phyloP scores from a whole-genome alignment of 1,140 invertebrate species.

The Hycleus cichorii region DNA sequence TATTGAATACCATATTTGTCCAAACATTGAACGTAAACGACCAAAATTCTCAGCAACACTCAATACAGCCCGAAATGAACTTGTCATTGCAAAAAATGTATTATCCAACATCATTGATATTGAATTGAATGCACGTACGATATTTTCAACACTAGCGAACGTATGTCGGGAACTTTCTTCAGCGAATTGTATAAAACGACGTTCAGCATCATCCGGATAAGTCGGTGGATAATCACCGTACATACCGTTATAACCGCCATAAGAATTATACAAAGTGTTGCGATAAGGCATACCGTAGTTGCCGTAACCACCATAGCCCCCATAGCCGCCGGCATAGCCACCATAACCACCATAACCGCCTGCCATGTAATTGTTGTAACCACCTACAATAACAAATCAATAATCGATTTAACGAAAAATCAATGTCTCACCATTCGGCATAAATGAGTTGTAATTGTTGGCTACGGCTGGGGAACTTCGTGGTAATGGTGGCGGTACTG shows the following conservation, averaged over 20 bases:
- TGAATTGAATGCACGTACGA: constrained; percentile 85
- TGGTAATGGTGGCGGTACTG: constrained; percentile 35
- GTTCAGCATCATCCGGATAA: constrained; percentile 53
- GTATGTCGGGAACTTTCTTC: constrained; percentile 86
- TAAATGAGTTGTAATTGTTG: constrained; percentile 21
- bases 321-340: constrained; percentile 30
- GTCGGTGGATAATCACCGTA: constrained; percentile 38
- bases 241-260: constrained; percentile 30
- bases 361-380: constrained; percentile 1
- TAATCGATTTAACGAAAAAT: neutral
- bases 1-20: constrained; percentile 77
- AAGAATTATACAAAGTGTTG: constrained; percentile 33
- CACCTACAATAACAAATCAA: neutral
- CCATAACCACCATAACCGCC: constrained; percentile 36
- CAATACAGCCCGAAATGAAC: constrained; percentile 88
- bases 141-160: constrained; percentile 89
- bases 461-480: constrained; percentile 8
- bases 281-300: constrained; percentile 29
- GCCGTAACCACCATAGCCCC: constrained; percentile 29
- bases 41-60: constrained; percentile 93
- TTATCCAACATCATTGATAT: constrained; percentile 95
- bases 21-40: constrained; percentile 70
- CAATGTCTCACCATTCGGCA: constrained; percentile 19
- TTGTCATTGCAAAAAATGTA: constrained; percentile 89
- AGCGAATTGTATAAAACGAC: constrained; percentile 73